Evolutionary conservation across 2,113 vertebrate species (phyloP).

Genomic region (Heterochromis multidens): DNA sequence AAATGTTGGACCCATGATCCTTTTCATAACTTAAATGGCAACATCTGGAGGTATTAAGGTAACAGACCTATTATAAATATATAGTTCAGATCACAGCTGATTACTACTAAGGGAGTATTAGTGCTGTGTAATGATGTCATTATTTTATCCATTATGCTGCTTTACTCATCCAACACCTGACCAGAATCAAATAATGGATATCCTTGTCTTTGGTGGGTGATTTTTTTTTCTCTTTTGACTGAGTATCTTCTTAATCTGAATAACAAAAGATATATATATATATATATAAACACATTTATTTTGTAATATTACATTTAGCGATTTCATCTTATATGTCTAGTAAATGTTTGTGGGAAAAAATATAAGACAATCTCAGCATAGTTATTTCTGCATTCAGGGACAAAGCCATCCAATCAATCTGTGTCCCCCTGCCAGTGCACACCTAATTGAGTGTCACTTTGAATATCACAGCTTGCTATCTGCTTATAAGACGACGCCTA

Average conservation of each 20-base stretch:
- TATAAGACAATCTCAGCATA: background rate
- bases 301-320: background rate
- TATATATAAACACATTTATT: background rate
- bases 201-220: background rate
- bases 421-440: constrained; percentile 31
- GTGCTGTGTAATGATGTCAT: background rate
- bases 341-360: background rate
- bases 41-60: background rate
- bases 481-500: constrained; percentile 34
- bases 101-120: background rate
- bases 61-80: background rate
- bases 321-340: background rate
- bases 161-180: background rate
- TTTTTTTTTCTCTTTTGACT: background rate
- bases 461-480: constrained; percentile 50
- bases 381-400: constrained; percentile 14
- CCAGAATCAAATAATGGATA: background rate
- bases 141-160: background rate
- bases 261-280: background rate
- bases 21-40: background rate
- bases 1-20: background rate
- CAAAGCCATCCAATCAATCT: constrained; percentile 38
- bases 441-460: constrained; percentile 66
- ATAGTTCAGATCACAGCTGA: background rate
- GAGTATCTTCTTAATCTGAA: background rate